Evolutionary conservation across 2,888 invertebrate genomes (phyloP), one percentile per base, ranked within the genome.

Genomic region (Linnaemya vulpina): DNA sequence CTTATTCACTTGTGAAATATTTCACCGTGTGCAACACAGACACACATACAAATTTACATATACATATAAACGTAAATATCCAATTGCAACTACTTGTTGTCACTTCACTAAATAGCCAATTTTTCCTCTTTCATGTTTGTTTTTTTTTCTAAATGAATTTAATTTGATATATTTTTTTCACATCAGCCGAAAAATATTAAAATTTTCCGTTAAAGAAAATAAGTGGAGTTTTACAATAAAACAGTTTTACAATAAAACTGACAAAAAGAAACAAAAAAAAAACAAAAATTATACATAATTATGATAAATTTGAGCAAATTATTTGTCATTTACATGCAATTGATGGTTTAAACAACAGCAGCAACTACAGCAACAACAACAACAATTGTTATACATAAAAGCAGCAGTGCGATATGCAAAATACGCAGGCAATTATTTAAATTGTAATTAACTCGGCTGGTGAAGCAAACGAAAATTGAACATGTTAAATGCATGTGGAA

Each of bases 341-440:
- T 70, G 68, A 74, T 81, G 65, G 58, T 20, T 68, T 43, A 22
- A 74, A 43, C 38, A 49, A 22, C 38, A 70, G 20, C 30, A 53
- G 17, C 49, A 60, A 53, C 49, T 30, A 71, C 49, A 30, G 9
- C 75, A 67, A 20, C 65, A n/a, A 35, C 58, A 49, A 55, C 35
- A 60, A 35, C 46, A 70, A 22, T 10, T 30, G 9, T 15, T 49
- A 49, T 49, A 25, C 5, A 11, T 17, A 25, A 46, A 40, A 35
- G 11, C 51, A 60, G 20, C n/a, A 40, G 15, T 13, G 46, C 63
- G 58, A 75, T 82, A 78, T 65, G 63, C 38, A 53, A 74, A 81
- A 78, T 81, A 82, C 81, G 78, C 74, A 81, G 77, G 77, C 84
- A 84, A 84, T 84, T 84, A 84, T 85, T 82, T 85, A 85, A 85